phyloP scores from a whole-genome alignment of 2,888 invertebrate species.

The Synergus japonicus region DNA sequence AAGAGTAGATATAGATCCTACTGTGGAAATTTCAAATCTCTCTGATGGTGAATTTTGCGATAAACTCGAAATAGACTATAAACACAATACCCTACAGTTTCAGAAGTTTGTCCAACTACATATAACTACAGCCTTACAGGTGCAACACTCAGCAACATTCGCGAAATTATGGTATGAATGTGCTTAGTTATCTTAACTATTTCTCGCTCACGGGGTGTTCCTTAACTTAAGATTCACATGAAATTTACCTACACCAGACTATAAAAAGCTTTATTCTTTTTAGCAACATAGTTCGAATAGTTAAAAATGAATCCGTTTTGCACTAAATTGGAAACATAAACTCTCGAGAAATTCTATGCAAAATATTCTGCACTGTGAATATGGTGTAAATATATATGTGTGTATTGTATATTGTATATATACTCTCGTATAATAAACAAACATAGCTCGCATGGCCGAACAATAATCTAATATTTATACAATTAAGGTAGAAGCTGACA shows the following conservation, averaged over 20 bases:
- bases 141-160: conserved; percentile 16
- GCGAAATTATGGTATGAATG: conserved; percentile 26
- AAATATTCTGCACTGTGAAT: background rate
- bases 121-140: conserved; percentile 13
- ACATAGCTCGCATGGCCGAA: conserved; percentile 60
- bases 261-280: background rate
- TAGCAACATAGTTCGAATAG: too few relatives aligned
- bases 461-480: conserved; percentile 75
- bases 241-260: background rate
- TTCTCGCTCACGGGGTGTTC: conserved; percentile 15
- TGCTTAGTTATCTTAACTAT: conserved; percentile 30
- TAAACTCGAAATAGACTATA: conserved; percentile 27
- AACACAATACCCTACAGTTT: conserved; percentile 26
- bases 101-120: conserved; percentile 34
- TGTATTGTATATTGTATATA: background rate
- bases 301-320: too few relatives aligned
- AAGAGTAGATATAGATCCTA: conserved; percentile 1
- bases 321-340: background rate
- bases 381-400: too few relatives aligned
- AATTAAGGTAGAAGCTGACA: conserved; percentile 70
- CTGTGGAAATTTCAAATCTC: conserved; percentile 23
- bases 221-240: conserved; percentile 18
- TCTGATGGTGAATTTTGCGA: background rate
- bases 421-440: conserved; percentile 8
- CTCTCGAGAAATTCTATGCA: background rate